A percentile compares a stretch with the other conserved stretches of the same genome.
Conservation (phyloP, 2,113 vertebrate species). For the Hoplias malabaricus region DNA sequence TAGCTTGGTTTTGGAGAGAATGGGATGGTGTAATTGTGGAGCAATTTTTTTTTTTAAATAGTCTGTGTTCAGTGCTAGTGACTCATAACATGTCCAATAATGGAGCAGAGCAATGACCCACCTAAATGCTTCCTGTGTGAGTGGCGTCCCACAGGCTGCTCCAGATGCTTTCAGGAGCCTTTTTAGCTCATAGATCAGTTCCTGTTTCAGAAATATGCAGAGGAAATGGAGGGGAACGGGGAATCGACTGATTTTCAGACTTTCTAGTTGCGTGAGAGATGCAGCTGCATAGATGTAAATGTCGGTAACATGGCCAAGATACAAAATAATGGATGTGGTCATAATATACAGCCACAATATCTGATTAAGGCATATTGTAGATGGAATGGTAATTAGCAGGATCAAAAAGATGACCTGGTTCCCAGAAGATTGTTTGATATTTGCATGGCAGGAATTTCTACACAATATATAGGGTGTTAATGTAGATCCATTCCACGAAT, state of each 20-base stretch:
- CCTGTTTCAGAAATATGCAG: slow-evolving; percentile 29
- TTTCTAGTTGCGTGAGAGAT: not conserved
- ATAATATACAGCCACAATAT: not conserved
- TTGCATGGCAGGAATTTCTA: not conserved
- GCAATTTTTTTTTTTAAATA: slow-evolving; percentile 33
- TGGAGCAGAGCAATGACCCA: not conserved
- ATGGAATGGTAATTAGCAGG: not conserved
- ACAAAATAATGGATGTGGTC: not conserved
- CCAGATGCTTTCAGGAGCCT: slow-evolving; percentile 18
- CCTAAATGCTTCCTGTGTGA: slow-evolving; percentile 46
- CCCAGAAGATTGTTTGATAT: not conserved
- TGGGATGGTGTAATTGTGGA: slow-evolving; percentile 50
- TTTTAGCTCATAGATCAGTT: slow-evolving; percentile 43
- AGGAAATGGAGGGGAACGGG: not conserved
- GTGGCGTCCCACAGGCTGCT: slow-evolving; percentile 18
- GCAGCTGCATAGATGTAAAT: not conserved
- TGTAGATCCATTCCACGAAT: not conserved
- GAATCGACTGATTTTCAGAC: not conserved
- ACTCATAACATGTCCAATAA: slow-evolving; percentile 23
- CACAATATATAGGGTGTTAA: not conserved
- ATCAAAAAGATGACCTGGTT: not conserved
- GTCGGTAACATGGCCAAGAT: not conserved
- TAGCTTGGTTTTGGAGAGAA: not conserved
- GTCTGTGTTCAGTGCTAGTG: slow-evolving; percentile 6
- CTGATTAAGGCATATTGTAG: not conserved